These are phyloP conservation scores for Lamprologus sp. DNA, from an alignment of 2,113 vertebrate species.

Conservation along the genomic window DNA sequence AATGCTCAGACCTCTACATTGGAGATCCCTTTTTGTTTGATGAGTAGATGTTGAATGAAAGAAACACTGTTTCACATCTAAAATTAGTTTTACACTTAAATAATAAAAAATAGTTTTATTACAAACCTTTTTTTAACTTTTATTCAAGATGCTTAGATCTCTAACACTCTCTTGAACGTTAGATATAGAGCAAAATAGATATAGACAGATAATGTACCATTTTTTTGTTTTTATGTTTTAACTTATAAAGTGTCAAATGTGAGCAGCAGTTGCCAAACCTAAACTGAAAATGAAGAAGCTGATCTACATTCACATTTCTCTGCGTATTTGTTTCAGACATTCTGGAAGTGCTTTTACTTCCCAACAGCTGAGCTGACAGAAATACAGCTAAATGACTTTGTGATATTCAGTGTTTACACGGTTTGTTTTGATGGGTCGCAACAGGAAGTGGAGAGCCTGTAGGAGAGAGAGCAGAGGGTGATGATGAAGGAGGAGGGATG, in stretches of 20 bases:
- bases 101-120: not conserved
- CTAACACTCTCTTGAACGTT: not conserved
- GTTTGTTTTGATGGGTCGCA: not conserved
- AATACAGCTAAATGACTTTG: not conserved
- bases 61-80: not conserved
- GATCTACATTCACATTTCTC: not conserved
- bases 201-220: not conserved
- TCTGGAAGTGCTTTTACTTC: not conserved
- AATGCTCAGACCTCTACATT: not conserved
- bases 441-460: not conserved
- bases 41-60: not conserved
- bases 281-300: not conserved
- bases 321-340: not conserved
- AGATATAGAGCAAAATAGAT: not conserved
- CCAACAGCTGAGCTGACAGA: not conserved
- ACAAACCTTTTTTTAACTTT: not conserved
- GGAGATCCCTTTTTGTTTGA: not conserved
- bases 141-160: not conserved
- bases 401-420: not conserved
- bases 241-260: not conserved
- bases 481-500: not conserved
- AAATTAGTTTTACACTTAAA: not conserved
- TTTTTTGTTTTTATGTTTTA: not conserved
- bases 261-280: not conserved
- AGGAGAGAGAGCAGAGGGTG: not conserved